phyloP scores from a whole-genome alignment of 2,888 invertebrate species.

The Coenonympha arcania region DNA sequence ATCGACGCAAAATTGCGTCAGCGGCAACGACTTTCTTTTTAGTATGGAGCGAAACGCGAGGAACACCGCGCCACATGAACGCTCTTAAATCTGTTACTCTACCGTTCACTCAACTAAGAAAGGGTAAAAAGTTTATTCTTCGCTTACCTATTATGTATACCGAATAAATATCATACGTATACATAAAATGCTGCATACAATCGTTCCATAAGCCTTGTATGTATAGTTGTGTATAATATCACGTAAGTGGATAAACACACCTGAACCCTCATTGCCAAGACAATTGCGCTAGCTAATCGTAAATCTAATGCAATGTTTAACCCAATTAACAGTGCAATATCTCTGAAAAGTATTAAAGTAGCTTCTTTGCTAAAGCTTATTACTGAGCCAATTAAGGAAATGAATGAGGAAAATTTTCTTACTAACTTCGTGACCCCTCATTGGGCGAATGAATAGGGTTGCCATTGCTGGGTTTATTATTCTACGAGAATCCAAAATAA shows the following conservation, averaged over 20 bases:
- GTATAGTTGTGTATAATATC: neutral
- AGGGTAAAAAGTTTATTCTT: too few species aligned
- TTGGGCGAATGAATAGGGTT: constrained; percentile 29
- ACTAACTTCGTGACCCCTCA: constrained; percentile 38
- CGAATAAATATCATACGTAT: too few species aligned
- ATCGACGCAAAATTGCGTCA: too few species aligned
- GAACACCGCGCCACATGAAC: too few species aligned
- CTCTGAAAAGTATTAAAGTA: constrained; percentile 27
- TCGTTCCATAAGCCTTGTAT: too few species aligned
- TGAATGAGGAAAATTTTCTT: constrained; percentile 36
- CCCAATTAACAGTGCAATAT: constrained; percentile 22
- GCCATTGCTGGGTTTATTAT: too few species aligned
- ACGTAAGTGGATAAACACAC: constrained; percentile 6
- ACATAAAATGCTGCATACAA: too few species aligned
- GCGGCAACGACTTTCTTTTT: too few species aligned
- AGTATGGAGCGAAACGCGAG: too few species aligned
- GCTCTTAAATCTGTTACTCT: too few species aligned
- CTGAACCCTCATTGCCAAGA: constrained; percentile 15
- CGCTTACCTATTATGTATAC: too few species aligned
- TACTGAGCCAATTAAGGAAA: constrained; percentile 34
- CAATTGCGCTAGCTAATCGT: constrained; percentile 12
- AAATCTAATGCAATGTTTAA: constrained; percentile 19
- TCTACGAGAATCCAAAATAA: neutral
- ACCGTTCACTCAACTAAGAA: too few species aligned
- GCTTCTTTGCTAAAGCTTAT: constrained; percentile 26